These are phyloP conservation scores for Corynorhinus townsendii DNA, from an alignment of 2,113 vertebrate genomes.

Conservation along the genomic window DNA sequence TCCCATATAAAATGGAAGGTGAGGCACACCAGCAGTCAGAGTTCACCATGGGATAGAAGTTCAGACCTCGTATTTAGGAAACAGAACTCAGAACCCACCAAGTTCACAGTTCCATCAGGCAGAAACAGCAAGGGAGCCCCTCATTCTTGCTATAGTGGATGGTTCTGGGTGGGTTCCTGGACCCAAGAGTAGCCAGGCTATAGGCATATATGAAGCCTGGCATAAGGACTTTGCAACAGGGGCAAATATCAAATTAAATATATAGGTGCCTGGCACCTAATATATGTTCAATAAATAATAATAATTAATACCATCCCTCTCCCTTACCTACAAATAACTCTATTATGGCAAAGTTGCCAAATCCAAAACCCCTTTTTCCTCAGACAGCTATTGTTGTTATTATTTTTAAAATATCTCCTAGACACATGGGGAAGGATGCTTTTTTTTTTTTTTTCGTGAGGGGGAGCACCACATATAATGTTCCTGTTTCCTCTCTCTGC, in stretches of 20 bases:
- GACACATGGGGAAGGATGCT: background rate
- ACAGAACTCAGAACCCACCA: background rate
- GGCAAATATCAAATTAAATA: background rate
- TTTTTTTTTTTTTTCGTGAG: background rate
- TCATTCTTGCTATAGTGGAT: background rate
- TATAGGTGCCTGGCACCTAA: background rate
- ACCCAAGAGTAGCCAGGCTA: too few species aligned
- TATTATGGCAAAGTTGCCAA: background rate
- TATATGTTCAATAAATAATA: background rate
- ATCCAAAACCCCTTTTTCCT: background rate
- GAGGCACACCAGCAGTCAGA: background rate
- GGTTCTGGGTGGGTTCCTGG: background rate
- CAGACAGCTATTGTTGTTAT: background rate
- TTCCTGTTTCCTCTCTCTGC: background rate
- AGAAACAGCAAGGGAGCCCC: background rate
- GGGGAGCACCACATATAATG: background rate
- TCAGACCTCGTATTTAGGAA: background rate
- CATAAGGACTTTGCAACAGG: background rate
- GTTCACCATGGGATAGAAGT: background rate
- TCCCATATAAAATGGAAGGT: background rate
- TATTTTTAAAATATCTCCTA: background rate
- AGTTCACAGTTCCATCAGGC: background rate
- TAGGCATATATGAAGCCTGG: too few species aligned
- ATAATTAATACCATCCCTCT: background rate
- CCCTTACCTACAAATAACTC: background rate